Evolutionary conservation across 2,888 invertebrate genomes (phyloP).

Genomic region (Pammene aurita): DNA sequence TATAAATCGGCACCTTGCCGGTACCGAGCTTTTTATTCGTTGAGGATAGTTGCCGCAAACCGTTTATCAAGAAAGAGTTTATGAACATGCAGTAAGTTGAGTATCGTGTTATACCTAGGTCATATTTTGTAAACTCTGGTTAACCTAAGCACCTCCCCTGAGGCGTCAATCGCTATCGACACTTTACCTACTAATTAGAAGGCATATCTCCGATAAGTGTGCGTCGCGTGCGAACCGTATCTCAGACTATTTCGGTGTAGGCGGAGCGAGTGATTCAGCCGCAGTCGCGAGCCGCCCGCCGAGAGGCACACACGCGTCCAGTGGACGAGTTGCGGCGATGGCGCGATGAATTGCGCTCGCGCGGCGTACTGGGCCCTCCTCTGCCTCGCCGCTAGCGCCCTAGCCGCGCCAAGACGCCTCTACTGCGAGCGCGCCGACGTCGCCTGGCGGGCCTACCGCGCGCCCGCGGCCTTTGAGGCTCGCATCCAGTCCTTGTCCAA

Average conservation of each 20-base stretch:
- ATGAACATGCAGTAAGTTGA: too few species aligned
- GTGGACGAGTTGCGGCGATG: slow-evolving; percentile 70
- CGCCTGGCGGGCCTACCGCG: slow-evolving; percentile 80
- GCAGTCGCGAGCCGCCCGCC: slow-evolving; percentile 80
- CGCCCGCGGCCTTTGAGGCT: slow-evolving; percentile 79
- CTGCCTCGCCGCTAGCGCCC: slow-evolving; percentile 66
- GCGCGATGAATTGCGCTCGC: slow-evolving; percentile 80
- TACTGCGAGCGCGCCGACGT: slow-evolving; percentile 82
- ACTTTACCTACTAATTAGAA: slow-evolving; percentile 64
- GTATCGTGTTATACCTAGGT: too few species aligned
- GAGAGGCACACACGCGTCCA: slow-evolving; percentile 63
- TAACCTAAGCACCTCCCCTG: slow-evolving; percentile 38
- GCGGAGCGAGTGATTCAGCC: slow-evolving; percentile 61
- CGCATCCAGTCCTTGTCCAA: slow-evolving; percentile 73
- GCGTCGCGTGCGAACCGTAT: slow-evolving; percentile 51
- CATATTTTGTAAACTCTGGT: not conserved
- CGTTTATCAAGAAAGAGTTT: too few species aligned
- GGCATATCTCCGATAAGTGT: slow-evolving; percentile 59
- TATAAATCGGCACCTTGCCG: too few species aligned
- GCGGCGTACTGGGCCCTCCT: slow-evolving; percentile 79
- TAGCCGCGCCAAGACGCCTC: slow-evolving; percentile 70
- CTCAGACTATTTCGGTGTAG: slow-evolving; percentile 73
- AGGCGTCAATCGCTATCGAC: slow-evolving; percentile 54
- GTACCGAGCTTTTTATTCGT: too few species aligned
- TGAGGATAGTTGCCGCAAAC: too few species aligned